phyloP scores from a whole-genome alignment of 2,113 vertebrate species.

The Sporophila hypoxantha region DNA sequence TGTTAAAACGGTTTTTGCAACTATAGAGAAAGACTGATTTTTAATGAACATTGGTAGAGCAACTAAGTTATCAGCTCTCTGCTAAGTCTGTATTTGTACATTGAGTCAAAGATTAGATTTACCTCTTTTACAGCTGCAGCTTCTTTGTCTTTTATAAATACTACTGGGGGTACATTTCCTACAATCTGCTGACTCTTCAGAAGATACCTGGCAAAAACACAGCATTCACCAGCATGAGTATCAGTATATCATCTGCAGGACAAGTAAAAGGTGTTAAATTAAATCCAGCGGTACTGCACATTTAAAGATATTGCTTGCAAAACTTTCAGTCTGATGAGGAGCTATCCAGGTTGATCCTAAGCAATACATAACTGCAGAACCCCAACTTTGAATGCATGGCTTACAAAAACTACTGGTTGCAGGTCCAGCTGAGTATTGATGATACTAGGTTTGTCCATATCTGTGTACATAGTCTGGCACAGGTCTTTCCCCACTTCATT shows the following conservation, averaged over 20 bases:
- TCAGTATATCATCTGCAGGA: neutral
- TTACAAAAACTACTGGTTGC: neutral
- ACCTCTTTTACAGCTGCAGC: conserved; percentile 72
- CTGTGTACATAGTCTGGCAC: neutral
- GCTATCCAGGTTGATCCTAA: neutral
- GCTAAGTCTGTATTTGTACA: neutral
- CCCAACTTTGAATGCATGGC: neutral
- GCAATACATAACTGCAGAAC: neutral
- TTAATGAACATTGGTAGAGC: neutral
- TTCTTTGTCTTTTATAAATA: conserved; percentile 77
- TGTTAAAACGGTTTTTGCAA: neutral
- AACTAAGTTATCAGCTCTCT: neutral
- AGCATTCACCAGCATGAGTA: neutral
- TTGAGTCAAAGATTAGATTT: neutral
- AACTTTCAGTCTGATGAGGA: neutral
- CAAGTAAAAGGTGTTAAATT: neutral
- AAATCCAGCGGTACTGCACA: neutral
- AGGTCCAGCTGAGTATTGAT: neutral
- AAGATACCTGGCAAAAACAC: conserved; percentile 70
- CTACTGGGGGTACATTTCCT: conserved; percentile 69
- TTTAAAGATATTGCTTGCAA: neutral
- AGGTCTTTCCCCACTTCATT: neutral
- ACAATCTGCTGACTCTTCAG: conserved; percentile 74
- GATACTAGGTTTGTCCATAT: neutral
- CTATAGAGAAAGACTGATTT: neutral